These are phyloP conservation scores for Calcarius lapponicus DNA, from an alignment of 2,797 vertebrate species.

Conservation along the genomic window DNA sequence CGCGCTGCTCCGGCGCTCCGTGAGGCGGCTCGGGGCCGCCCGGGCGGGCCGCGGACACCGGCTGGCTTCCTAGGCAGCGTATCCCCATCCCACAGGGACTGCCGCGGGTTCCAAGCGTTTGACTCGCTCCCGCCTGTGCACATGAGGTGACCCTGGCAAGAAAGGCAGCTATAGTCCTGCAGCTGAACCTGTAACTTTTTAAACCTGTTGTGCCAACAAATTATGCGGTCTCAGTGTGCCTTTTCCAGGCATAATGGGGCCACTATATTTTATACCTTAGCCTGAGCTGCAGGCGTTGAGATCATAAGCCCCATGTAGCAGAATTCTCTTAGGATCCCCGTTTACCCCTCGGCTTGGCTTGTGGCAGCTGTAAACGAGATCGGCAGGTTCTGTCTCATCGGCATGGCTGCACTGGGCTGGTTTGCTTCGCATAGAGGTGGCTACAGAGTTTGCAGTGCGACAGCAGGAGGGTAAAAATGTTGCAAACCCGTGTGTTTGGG, in stretches of 20 bases:
- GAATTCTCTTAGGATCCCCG: not conserved
- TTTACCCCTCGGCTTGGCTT: not conserved
- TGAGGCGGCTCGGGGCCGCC: not conserved
- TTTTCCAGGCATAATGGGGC: not conserved
- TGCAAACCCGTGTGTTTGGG: not conserved
- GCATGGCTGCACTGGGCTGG: not conserved
- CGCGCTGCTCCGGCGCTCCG: not conserved
- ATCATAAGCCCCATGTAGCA: not conserved
- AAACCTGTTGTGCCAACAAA: not conserved
- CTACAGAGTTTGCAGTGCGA: not conserved
- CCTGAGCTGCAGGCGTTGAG: not conserved
- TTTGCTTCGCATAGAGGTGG: not conserved
- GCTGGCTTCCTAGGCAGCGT: too few relatives aligned
- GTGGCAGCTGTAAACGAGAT: not conserved
- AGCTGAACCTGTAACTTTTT: not conserved
- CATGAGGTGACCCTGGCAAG: not conserved
- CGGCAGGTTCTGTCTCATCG: not conserved
- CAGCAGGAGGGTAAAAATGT: not conserved
- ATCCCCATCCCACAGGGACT: not conserved
- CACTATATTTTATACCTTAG: not conserved
- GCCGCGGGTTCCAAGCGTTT: not conserved
- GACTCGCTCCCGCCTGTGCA: not conserved
- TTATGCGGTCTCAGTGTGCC: not conserved
- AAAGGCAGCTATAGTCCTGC: not conserved
- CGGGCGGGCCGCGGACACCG: accelerated